Percentiles rank a stretch among this genome's conserved stretches.
Evolutionary conservation across 2,888 invertebrate species (phyloP).

Genomic region (Rambutsinella grinnellia): DNA sequence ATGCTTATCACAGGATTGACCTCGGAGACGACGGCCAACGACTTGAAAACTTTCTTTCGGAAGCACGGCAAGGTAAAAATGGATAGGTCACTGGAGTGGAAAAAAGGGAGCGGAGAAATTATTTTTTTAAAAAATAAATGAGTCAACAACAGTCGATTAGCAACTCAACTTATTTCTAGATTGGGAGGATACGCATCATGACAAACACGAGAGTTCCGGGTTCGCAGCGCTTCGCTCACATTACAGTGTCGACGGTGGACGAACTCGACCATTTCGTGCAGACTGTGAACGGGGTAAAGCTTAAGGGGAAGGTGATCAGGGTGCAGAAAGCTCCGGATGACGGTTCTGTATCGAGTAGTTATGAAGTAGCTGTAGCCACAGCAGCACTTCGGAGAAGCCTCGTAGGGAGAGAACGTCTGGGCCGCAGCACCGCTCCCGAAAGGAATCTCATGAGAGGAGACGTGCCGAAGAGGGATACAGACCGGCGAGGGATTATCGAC

Average conservation of each 20-base stretch:
- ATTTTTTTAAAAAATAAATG: too few relatives aligned
- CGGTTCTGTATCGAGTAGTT: conserved; percentile 33
- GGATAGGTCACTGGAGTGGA: too few relatives aligned
- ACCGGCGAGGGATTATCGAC: conserved; percentile 9
- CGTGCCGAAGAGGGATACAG: conserved; percentile 4
- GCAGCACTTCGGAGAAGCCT: background rate
- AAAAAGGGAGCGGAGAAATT: too few relatives aligned
- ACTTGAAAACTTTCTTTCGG: conserved; percentile 52
- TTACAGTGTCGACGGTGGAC: conserved; percentile 35
- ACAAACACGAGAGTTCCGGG: conserved; percentile 54
- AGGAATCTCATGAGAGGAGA: conserved; percentile 29
- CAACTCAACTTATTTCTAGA: conserved; percentile 38
- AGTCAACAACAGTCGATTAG: too few relatives aligned
- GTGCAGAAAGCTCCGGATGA: conserved; percentile 52
- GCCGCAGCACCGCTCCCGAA: conserved; percentile 4
- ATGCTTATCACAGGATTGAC: conserved; percentile 55
- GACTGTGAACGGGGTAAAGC: conserved; percentile 33
- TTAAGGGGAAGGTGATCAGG: conserved; percentile 47
- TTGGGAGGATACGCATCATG: conserved; percentile 59
- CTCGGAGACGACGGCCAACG: conserved; percentile 51
- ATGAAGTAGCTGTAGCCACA: conserved; percentile 25
- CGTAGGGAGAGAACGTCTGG: background rate
- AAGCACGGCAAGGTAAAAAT: conserved; percentile 55
- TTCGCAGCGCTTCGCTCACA: conserved; percentile 55
- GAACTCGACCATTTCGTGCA: conserved; percentile 38